These are phyloP conservation scores for Isurus oxyrinchus DNA, from an alignment of 2,113 vertebrate genomes.

Conservation along the genomic window DNA sequence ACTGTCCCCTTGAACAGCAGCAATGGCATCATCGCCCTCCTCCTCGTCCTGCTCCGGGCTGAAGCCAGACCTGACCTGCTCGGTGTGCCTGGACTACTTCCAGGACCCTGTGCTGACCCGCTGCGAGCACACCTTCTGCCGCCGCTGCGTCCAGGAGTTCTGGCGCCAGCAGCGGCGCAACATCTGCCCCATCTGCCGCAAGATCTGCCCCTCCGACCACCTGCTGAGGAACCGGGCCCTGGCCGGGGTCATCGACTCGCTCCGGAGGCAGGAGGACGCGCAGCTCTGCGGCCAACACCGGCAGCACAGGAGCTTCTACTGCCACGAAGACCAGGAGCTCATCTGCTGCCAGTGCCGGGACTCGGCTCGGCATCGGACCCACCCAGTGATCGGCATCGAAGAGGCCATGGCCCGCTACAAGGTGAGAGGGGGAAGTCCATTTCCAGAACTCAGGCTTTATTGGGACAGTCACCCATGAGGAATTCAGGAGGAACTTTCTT, in stretches of 20 bases:
- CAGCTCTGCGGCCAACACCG: neutral
- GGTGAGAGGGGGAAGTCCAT: too few species aligned
- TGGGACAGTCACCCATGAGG: neutral
- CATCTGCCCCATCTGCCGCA: neutral
- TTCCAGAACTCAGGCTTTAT: neutral
- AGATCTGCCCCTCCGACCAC: neutral
- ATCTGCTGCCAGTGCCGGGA: neutral
- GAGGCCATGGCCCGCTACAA: too few species aligned
- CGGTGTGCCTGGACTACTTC: neutral
- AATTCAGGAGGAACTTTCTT: too few species aligned
- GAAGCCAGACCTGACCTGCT: neutral
- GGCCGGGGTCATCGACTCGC: neutral
- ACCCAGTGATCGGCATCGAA: neutral
- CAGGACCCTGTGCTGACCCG: neutral
- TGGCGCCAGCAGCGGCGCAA: neutral
- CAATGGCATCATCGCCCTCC: too few species aligned
- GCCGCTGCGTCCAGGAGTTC: neutral
- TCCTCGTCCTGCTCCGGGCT: neutral
- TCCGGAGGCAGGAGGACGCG: neutral
- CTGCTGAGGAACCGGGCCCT: neutral
- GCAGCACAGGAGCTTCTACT: neutral
- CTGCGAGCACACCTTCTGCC: conserved; percentile 16
- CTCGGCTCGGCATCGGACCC: neutral
- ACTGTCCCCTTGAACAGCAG: too few species aligned
- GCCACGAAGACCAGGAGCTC: neutral